Percentiles rank a stretch among this genome's conserved stretches.
phyloP scores from a whole-genome alignment of 2,797 vertebrate species.

The Pseudochirops cupreus region DNA sequence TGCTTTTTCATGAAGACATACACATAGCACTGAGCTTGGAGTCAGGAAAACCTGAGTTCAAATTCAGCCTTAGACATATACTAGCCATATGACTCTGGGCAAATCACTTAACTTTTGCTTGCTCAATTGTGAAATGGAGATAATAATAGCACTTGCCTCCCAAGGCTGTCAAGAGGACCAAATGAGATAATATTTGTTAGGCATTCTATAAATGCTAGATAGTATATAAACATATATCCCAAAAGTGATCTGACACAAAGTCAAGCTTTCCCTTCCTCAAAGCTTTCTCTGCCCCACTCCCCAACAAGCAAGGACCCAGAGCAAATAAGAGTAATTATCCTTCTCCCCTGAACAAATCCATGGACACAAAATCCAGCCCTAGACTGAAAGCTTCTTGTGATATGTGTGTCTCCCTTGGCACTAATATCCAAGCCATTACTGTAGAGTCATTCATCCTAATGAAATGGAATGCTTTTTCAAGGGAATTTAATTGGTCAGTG shows the following conservation, averaged over 20 bases:
- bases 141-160: background rate
- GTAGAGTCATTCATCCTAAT: conserved; percentile 16
- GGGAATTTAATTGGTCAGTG: conserved; percentile 12
- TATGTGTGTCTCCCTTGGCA: background rate
- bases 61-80: background rate
- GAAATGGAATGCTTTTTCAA: conserved; percentile 16
- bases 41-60: background rate
- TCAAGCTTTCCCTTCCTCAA: background rate
- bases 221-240: background rate
- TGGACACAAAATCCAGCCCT: background rate
- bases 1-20: background rate
- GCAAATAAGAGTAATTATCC: background rate
- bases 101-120: background rate
- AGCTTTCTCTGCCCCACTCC: background rate
- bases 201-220: background rate
- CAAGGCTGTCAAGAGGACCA: background rate
- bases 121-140: background rate
- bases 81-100: background rate
- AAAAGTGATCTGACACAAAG: background rate
- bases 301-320: background rate
- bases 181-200: background rate
- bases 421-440: conserved; percentile 14
- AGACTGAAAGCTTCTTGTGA: background rate
- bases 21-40: background rate
- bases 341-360: background rate